These are phyloP conservation scores for Aegithalos caudatus DNA, from an alignment of 2,113 vertebrate species.

Conservation along the genomic window DNA sequence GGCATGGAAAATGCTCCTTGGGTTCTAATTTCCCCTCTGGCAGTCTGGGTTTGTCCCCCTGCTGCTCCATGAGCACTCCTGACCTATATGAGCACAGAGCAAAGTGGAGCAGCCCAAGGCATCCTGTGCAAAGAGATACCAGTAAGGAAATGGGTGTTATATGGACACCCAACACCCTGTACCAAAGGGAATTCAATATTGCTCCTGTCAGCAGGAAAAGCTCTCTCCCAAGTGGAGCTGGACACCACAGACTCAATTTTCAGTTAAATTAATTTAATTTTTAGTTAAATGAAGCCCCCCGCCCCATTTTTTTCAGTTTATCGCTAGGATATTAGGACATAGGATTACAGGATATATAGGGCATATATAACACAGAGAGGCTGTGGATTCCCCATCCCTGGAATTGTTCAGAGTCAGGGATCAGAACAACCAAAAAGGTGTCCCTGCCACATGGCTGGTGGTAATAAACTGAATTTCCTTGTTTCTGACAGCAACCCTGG, in stretches of 20 bases:
- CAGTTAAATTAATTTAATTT: background rate
- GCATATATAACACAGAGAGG: background rate
- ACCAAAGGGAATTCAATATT: background rate
- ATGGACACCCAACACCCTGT: rapidly evolving
- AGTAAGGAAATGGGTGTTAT: rapidly evolving
- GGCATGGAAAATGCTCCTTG: background rate
- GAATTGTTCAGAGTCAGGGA: background rate
- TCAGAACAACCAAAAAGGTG: background rate
- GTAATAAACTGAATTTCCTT: background rate
- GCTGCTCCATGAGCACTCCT: background rate
- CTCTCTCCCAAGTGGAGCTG: background rate
- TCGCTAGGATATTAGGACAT: background rate
- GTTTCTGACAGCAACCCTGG: background rate
- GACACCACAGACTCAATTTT: background rate
- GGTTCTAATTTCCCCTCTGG: background rate
- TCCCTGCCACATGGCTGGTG: background rate
- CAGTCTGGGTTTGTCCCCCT: background rate
- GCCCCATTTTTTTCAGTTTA: background rate
- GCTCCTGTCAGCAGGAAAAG: background rate
- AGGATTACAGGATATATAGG: background rate
- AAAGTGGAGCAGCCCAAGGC: background rate
- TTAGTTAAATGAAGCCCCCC: background rate
- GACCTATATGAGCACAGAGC: background rate
- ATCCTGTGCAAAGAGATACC: background rate
- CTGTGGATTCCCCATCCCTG: background rate